Percentiles rank a stretch among this genome's conserved stretches.
Conservation (phyloP, 2,888 invertebrate genomes). For the Temnothorax rugatulus region DNA sequence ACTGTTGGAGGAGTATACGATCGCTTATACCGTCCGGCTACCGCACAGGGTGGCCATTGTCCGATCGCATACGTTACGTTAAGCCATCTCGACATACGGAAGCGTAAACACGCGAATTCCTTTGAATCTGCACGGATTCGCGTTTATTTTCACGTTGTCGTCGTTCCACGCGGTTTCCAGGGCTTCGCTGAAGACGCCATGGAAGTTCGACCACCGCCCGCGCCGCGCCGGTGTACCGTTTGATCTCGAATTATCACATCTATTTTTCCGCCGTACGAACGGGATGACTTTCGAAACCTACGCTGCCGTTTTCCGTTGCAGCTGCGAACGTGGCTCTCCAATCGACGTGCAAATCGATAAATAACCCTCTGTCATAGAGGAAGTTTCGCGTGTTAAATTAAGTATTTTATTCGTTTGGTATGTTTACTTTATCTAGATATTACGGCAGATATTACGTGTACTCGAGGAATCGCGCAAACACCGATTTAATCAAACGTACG, state of each 20-base stretch:
- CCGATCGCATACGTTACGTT: conserved; percentile 63
- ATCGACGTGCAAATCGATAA: neutral
- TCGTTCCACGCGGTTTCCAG: neutral
- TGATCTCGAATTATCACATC: neutral
- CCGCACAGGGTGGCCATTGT: conserved; percentile 56
- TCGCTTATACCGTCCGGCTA: conserved; percentile 50
- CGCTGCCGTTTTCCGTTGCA: neutral
- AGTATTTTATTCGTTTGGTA: neutral
- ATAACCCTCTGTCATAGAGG: neutral
- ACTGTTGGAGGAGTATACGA: conserved; percentile 34
- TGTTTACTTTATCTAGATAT: conserved; percentile 7
- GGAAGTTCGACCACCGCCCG: neutral
- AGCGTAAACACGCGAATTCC: conserved; percentile 1
- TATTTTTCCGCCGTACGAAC: neutral
- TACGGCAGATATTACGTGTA: conserved; percentile 1
- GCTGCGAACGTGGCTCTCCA: neutral
- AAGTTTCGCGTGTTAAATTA: neutral
- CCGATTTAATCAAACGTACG: neutral
- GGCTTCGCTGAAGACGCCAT: neutral
- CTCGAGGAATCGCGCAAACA: neutral
- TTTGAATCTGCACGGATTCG: neutral
- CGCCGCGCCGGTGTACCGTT: neutral
- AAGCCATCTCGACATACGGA: conserved; percentile 24
- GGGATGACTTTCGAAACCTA: neutral
- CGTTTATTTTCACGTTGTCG: conserved; percentile 22